Evolutionary conservation across 2,888 invertebrate species (phyloP).

Genomic region (Norana najaformis): DNA sequence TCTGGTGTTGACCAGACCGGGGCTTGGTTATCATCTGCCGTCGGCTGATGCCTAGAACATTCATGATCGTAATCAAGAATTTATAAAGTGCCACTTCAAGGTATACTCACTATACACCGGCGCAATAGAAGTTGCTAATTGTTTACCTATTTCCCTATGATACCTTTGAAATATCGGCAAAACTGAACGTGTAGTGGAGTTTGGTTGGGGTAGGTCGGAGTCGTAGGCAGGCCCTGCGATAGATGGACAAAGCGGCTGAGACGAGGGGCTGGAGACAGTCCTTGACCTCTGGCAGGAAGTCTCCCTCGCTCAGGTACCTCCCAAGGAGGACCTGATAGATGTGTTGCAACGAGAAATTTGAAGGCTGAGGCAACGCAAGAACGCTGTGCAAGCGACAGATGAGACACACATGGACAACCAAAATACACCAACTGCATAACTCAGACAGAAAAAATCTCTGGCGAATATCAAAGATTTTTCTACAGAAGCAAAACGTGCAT

Average conservation of each 20-base stretch:
- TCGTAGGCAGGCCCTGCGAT: slow-evolving; percentile 70
- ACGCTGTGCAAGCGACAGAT: slow-evolving; percentile 52
- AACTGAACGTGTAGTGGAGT: slow-evolving; percentile 92
- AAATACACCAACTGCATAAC: background rate
- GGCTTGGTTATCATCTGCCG: no score
- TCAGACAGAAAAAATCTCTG: background rate
- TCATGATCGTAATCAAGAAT: no score
- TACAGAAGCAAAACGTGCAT: background rate
- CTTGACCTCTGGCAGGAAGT: slow-evolving; percentile 48
- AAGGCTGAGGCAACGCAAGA: slow-evolving; percentile 60
- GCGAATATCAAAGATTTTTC: background rate
- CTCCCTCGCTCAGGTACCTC: slow-evolving; percentile 54
- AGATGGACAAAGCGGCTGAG: slow-evolving; percentile 52
- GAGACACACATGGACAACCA: background rate
- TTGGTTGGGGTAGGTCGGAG: slow-evolving; percentile 88
- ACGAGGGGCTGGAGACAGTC: slow-evolving; percentile 58
- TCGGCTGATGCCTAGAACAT: no score
- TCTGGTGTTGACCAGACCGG: no score
- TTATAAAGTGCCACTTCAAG: no score
- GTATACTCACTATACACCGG: no score
- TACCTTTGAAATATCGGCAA: slow-evolving; percentile 84
- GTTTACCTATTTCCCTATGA: slow-evolving; percentile 49
- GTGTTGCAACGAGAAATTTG: slow-evolving; percentile 60
- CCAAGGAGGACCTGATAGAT: slow-evolving; percentile 63
- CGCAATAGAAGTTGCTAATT: background rate